Percentiles rank a stretch among this genome's conserved stretches.
phyloP scores from a whole-genome alignment of 2,113 vertebrate species.

The Lampris incognitus region DNA sequence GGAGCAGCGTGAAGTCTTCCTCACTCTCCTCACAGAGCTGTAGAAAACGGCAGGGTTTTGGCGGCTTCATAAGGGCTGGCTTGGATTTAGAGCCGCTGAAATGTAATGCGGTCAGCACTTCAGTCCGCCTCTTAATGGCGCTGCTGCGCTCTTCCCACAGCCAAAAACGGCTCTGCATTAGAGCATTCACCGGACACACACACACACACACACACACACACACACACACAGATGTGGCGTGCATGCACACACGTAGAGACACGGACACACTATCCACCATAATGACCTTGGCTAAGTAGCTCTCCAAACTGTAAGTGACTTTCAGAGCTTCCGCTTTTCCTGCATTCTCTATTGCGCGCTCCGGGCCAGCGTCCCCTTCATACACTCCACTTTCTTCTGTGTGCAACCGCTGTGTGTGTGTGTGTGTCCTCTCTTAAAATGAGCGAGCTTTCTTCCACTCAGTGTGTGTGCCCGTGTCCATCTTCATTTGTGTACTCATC shows the following conservation, averaged over 20 bases:
- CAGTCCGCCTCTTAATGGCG: slow-evolving; percentile 66
- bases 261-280: slow-evolving; percentile 38
- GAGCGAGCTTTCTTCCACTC: no score
- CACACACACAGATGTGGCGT: slow-evolving; percentile 9
- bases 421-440: slow-evolving; percentile 2
- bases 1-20: neutral
- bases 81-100: slow-evolving; percentile 57
- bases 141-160: slow-evolving; percentile 56
- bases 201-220: slow-evolving; percentile 16
- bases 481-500: neutral
- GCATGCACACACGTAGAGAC: slow-evolving; percentile 45
- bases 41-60: slow-evolving; percentile 41
- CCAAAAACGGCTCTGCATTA: slow-evolving; percentile 61
- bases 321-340: slow-evolving; percentile 56
- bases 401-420: neutral
- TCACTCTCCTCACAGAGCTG: slow-evolving; percentile 8
- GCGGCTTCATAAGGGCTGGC: slow-evolving; percentile 45
- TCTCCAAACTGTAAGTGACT: slow-evolving; percentile 68
- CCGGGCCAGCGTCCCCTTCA: slow-evolving; percentile 22
- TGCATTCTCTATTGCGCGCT: slow-evolving; percentile 28
- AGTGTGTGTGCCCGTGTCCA: no score
- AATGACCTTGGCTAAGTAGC: slow-evolving; percentile 76
- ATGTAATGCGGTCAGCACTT: slow-evolving; percentile 70
- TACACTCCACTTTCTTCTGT: slow-evolving; percentile 30
- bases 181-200: slow-evolving; percentile 46